These are phyloP conservation scores for Acrobasis consociella DNA, from an alignment of 2,888 invertebrate genomes.

Conservation along the genomic window DNA sequence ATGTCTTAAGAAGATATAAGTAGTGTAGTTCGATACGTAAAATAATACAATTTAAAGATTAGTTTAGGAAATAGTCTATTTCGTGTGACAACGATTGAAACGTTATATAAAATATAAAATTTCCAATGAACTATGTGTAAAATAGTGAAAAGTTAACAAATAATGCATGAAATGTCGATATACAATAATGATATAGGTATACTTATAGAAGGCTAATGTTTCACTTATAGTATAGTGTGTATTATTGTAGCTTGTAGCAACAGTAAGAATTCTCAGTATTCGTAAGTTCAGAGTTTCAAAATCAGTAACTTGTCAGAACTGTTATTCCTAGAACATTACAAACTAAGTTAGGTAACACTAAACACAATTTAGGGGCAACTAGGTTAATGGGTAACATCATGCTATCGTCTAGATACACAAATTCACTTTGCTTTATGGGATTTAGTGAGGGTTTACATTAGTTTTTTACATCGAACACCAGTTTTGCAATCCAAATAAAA, in stretches of 20 bases:
- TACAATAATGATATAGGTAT: no score
- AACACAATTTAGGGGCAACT: slow-evolving; percentile 25
- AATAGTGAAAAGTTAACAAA: no score
- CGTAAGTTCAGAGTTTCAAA: slow-evolving; percentile 9
- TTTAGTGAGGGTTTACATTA: slow-evolving; percentile 15
- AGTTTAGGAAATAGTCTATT: no score
- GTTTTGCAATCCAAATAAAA: slow-evolving; percentile 18
- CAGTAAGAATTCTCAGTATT: slow-evolving; percentile 4
- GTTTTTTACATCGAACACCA: background rate
- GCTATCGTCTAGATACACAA: slow-evolving; percentile 31
- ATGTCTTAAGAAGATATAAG: no score
- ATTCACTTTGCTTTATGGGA: slow-evolving; percentile 28
- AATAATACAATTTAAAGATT: no score
- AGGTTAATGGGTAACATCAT: slow-evolving; percentile 26
- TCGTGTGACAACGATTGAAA: no score
- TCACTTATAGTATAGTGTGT: slow-evolving; percentile 18
- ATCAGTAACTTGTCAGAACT: slow-evolving; percentile 17
- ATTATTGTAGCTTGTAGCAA: slow-evolving; percentile 22
- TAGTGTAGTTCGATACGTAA: no score
- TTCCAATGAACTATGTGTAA: no score
- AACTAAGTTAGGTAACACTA: slow-evolving; percentile 18
- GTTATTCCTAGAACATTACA: slow-evolving; percentile 19
- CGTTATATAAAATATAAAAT: no score
- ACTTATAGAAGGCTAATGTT: no score
- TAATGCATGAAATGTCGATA: no score